Percentiles rank a stretch among this genome's conserved stretches.
Evolutionary conservation across 2,113 vertebrate species (phyloP).

Genomic region (Tachysurus vachellii): DNA sequence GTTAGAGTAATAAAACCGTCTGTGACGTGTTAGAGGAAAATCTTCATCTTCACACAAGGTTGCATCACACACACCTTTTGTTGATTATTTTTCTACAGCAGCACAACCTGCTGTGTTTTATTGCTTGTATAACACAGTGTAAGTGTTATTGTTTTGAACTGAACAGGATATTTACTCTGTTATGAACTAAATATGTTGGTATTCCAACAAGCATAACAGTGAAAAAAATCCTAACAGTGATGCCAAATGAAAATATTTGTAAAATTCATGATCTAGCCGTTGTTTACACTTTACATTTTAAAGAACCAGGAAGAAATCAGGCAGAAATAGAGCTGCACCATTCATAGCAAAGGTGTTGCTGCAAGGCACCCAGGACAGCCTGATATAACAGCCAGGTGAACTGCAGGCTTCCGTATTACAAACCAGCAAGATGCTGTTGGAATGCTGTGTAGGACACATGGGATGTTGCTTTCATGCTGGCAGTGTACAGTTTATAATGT

Average conservation of each 20-base stretch:
- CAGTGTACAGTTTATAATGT: neutral
- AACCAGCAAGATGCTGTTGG: neutral
- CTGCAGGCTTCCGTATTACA: neutral
- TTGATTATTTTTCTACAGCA: neutral
- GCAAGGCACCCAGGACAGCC: neutral
- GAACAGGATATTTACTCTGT: slow-evolving; percentile 16
- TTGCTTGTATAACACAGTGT: neutral
- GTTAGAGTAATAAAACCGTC: neutral
- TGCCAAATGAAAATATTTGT: neutral
- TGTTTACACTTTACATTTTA: neutral
- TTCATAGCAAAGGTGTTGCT: neutral
- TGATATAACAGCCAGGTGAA: neutral
- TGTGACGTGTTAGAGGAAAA: neutral
- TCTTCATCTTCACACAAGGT: neutral
- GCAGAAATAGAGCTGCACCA: neutral
- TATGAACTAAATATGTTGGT: slow-evolving; percentile 4
- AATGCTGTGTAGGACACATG: neutral
- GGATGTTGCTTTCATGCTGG: neutral
- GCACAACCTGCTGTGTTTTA: neutral
- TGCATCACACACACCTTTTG: neutral
- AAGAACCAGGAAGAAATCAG: neutral
- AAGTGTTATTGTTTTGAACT: neutral
- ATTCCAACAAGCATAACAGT: neutral
- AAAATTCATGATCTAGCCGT: neutral
- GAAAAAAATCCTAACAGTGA: neutral